Conservation (phyloP, 1,140 invertebrate species). For the Pachypeltis micranthus region DNA sequence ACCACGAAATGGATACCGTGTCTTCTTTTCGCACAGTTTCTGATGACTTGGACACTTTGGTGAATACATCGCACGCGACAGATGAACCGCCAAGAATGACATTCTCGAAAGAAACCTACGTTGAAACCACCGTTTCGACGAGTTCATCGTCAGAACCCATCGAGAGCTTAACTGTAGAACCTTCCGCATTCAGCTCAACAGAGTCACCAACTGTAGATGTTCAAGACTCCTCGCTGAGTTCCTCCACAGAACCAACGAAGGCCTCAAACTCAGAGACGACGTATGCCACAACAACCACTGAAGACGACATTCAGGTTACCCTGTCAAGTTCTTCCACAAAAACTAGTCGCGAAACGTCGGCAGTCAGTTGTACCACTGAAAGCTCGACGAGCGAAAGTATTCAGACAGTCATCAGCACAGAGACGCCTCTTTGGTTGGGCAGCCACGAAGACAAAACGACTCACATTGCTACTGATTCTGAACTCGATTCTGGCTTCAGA, state of each 20-base stretch:
- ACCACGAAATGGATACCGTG: conserved; percentile 2
- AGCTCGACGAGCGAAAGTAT: neutral
- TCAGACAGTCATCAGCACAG: too few relatives aligned
- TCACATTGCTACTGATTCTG: neutral
- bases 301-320: too few relatives aligned
- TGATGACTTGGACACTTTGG: neutral
- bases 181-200: neutral
- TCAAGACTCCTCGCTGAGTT: neutral
- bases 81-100: neutral
- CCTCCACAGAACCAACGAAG: too few relatives aligned
- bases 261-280: too few relatives aligned
- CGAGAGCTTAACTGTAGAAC: neutral
- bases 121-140: too few relatives aligned
- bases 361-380: too few relatives aligned
- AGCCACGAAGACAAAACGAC: too few relatives aligned
- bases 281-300: too few relatives aligned
- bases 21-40: neutral
- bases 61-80: neutral
- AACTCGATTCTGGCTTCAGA: neutral
- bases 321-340: conserved; percentile 3
- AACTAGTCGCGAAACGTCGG: too few relatives aligned
- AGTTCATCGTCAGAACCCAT: neutral
- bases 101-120: neutral
- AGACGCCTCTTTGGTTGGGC: too few relatives aligned
- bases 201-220: neutral